Evolutionary conservation across 2,797 vertebrate species (phyloP).

Genomic region (Anguilla marmorata): DNA sequence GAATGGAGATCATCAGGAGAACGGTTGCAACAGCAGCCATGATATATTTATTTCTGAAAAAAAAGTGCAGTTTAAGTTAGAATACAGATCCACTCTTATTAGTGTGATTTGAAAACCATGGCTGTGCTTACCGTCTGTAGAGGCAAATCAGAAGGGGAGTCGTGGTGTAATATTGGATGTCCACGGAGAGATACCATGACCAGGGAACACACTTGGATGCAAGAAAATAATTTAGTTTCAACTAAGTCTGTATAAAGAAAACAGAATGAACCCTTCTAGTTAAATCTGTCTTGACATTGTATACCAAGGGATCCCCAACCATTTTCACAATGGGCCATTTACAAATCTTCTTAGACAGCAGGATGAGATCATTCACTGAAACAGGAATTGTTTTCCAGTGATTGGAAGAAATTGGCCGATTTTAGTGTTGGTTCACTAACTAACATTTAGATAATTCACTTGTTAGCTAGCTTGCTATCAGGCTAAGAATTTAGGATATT

Average conservation of each 20-base stretch:
- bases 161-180: constrained; percentile 81
- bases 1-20: constrained; percentile 68
- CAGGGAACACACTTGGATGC: constrained; percentile 79
- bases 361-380: background rate
- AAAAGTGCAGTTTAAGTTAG: background rate
- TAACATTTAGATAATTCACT: background rate
- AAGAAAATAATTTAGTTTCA: constrained; percentile 19
- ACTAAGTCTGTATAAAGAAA: background rate
- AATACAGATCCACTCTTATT: background rate
- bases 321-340: background rate
- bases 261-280: background rate
- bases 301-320: background rate
- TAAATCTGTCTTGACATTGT: background rate
- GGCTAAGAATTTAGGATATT: background rate
- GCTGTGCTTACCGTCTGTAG: constrained; percentile 70
- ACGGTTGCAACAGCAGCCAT: constrained; percentile 61
- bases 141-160: constrained; percentile 75
- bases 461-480: background rate
- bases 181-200: constrained; percentile 85
- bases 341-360: background rate
- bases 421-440: background rate
- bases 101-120: background rate
- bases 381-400: background rate
- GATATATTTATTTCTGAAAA: constrained; percentile 66
- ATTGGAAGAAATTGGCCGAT: background rate